Evolutionary conservation across 2,113 vertebrate genomes (phyloP).

Genomic region (Hippocampus zosterae): DNA sequence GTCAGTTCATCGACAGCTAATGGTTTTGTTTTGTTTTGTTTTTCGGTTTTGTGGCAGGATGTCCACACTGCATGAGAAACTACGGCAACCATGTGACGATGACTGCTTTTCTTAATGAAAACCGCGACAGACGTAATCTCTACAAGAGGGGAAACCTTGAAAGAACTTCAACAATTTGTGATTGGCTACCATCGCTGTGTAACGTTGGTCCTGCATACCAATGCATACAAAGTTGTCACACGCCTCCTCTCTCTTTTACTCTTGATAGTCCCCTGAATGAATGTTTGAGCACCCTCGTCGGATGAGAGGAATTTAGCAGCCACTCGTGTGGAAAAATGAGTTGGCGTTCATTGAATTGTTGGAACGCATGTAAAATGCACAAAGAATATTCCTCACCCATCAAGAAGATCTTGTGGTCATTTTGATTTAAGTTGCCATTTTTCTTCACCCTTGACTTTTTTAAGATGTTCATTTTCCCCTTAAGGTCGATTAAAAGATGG

Average conservation of each 20-base stretch:
- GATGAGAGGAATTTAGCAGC: conserved; percentile 12
- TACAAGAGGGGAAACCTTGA: conserved; percentile 22
- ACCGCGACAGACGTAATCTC: conserved; percentile 50
- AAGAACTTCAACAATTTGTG: conserved; percentile 35
- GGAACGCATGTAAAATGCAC: neutral
- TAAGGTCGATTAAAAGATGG: neutral
- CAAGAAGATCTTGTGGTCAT: neutral
- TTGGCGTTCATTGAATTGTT: neutral
- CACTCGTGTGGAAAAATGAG: conserved; percentile 2
- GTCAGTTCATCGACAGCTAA: neutral
- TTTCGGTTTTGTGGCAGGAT: neutral
- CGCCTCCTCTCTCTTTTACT: conserved; percentile 16
- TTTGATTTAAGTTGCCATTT: neutral
- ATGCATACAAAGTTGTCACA: conserved; percentile 24
- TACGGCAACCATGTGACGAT: conserved; percentile 53
- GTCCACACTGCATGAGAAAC: conserved; percentile 15
- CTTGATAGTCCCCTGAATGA: conserved; percentile 12
- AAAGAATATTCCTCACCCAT: neutral
- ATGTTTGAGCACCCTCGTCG: conserved; percentile 16
- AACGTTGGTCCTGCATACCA: conserved; percentile 21
- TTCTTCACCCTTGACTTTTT: neutral
- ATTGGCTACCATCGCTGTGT: conserved; percentile 29
- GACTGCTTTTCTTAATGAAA: conserved; percentile 68
- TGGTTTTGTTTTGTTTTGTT: neutral
- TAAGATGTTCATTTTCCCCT: neutral